A percentile compares a stretch with the other conserved stretches of the same genome.
Evolutionary conservation across 1,140 invertebrate genomes (phyloP).

Genomic region (Drosophila teissieri): DNA sequence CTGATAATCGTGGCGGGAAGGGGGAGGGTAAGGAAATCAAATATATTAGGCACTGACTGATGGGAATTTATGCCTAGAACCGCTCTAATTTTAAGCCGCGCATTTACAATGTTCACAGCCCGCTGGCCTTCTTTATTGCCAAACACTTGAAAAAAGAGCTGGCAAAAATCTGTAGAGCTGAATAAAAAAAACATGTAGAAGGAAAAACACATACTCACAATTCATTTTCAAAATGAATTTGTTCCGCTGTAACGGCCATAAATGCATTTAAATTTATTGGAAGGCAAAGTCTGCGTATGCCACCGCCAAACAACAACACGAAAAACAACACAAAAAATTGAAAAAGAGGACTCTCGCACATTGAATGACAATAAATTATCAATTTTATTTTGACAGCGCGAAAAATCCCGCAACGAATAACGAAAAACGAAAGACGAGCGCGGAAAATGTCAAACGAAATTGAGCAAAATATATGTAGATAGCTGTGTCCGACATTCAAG

Average conservation of each 20-base stretch:
- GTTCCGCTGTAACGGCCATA: conserved; percentile 81
- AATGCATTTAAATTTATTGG: conserved; percentile 84
- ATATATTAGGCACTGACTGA: conserved; percentile 64
- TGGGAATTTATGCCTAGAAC: conserved; percentile 73
- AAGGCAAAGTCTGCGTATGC: conserved; percentile 51
- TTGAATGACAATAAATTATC: conserved; percentile 84
- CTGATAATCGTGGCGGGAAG: conserved; percentile 56
- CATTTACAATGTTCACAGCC: conserved; percentile 67
- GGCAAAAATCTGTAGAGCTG: conserved; percentile 40
- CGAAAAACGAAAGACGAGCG: conserved; percentile 55
- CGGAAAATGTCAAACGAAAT: conserved; percentile 75
- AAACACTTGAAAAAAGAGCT: conserved; percentile 30
- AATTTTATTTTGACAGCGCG: conserved; percentile 83
- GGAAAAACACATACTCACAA: conserved; percentile 68
- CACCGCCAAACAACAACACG: conserved; percentile 34
- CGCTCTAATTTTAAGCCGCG: conserved; percentile 71
- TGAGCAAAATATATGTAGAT: conserved; percentile 71
- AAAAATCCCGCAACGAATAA: conserved; percentile 69
- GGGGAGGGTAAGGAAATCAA: conserved; percentile 14
- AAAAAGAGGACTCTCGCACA: conserved; percentile 55
- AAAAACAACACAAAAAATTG: conserved; percentile 19
- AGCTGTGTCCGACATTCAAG: conserved; percentile 23
- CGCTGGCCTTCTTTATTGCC: conserved; percentile 17
- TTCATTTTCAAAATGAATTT: conserved; percentile 82
- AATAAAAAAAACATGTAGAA: conserved; percentile 34